Conservation (phyloP, 2,888 invertebrate species). For the Tricholauxania praeusta region DNA sequence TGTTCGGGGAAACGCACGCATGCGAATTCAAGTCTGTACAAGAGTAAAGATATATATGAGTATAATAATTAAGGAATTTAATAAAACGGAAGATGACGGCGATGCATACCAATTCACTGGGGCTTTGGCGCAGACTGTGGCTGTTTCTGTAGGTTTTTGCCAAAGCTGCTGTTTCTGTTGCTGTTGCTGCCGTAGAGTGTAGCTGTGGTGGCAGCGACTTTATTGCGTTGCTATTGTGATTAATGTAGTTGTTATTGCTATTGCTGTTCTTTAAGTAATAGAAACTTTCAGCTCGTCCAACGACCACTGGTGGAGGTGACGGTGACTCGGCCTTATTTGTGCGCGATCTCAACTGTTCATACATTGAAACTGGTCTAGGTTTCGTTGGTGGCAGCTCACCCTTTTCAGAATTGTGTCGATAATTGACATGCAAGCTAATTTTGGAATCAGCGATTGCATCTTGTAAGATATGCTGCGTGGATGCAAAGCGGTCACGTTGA, state of each 20-base stretch:
- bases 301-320: constrained; percentile 24
- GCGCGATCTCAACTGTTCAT: constrained; percentile 36
- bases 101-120: constrained; percentile 44
- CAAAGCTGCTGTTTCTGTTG: constrained; percentile 21
- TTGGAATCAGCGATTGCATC: constrained; percentile 41
- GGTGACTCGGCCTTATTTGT: constrained; percentile 31
- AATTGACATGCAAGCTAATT: constrained; percentile 43
- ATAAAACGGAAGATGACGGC: constrained; percentile 11
- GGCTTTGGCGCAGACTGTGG: constrained; percentile 39
- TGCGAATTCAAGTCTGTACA: too few species aligned
- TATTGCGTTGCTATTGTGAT: constrained; percentile 11
- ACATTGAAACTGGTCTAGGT: constrained; percentile 44
- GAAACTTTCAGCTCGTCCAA: constrained; percentile 39
- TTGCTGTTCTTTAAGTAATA: constrained; percentile 19
- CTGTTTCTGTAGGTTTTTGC: constrained; percentile 8
- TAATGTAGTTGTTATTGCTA: constrained; percentile 24
- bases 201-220: constrained; percentile 22
- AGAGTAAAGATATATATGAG: too few species aligned
- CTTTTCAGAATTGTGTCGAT: constrained; percentile 36
- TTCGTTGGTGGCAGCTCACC: constrained; percentile 21
- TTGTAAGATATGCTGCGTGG: constrained; percentile 37
- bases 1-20: neutral
- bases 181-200: constrained; percentile 9
- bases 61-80: constrained; percentile 4
- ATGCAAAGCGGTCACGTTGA: constrained; percentile 38